phyloP scores from a whole-genome alignment of 2,113 vertebrate genomes.

The Cavia porcellus region DNA sequence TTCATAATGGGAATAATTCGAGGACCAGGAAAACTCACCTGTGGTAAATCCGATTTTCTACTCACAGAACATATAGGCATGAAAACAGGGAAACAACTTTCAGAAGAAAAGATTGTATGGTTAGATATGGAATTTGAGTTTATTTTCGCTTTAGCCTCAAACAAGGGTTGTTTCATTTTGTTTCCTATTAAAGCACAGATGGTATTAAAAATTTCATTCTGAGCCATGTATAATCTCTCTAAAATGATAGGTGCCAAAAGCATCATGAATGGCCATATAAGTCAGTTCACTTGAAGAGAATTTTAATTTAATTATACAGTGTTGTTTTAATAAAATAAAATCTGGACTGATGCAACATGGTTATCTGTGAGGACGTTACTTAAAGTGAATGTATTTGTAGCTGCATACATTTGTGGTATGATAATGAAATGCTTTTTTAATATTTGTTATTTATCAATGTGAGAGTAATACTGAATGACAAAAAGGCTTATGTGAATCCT shows the following conservation, averaged over 20 bases:
- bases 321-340: conserved; percentile 53
- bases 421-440: conserved; percentile 52
- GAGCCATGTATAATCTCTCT: conserved; percentile 44
- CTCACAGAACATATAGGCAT: neutral
- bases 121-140: conserved; percentile 63
- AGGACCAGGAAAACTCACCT: neutral
- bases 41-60: conserved; percentile 36
- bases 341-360: neutral
- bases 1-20: conserved; percentile 24
- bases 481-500: conserved; percentile 35
- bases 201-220: conserved; percentile 60
- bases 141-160: conserved; percentile 63
- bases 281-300: conserved; percentile 67
- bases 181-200: conserved; percentile 60
- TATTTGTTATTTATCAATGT: conserved; percentile 40
- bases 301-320: conserved; percentile 62
- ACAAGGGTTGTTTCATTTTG: conserved; percentile 57
- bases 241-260: conserved; percentile 38
- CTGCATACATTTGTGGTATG: conserved; percentile 7
- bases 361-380: neutral
- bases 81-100: conserved; percentile 48
- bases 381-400: neutral
- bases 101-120: conserved; percentile 30
- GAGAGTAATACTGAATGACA: conserved; percentile 47
- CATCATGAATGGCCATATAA: neutral